Conservation (phyloP, 2,888 invertebrate species). For the Cataglyphis altisquamis region DNA sequence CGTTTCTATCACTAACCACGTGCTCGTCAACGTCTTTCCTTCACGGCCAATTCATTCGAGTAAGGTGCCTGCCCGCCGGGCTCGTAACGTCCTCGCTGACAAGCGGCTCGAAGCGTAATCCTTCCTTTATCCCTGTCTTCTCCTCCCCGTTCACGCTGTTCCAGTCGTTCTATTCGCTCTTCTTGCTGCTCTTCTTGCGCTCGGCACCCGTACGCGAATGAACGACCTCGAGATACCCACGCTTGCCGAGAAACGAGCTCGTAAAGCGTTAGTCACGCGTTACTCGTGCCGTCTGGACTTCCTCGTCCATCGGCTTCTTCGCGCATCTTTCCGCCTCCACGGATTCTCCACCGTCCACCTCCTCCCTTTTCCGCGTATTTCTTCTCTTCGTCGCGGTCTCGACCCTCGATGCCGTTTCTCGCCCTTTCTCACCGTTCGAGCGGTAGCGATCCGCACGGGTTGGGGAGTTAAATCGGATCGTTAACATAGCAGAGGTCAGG, state of each 20-base stretch:
- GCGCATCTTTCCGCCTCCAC: constrained; percentile 52
- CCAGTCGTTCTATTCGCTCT: constrained; percentile 46
- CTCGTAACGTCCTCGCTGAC: constrained; percentile 41
- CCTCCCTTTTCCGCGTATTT: constrained; percentile 66
- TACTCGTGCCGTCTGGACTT: constrained; percentile 62
- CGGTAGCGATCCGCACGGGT: constrained; percentile 65
- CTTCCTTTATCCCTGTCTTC: background rate
- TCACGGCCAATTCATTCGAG: constrained; percentile 29
- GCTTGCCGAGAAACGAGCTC: constrained; percentile 71
- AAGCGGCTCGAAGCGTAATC: constrained; percentile 39
- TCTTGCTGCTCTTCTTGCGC: constrained; percentile 42
- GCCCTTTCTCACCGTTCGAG: constrained; percentile 61
- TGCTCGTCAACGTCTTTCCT: constrained; percentile 48
- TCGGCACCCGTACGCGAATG: constrained; percentile 41
- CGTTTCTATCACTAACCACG: constrained; percentile 68
- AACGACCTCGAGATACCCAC: constrained; percentile 37
- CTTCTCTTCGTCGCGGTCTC: constrained; percentile 64
- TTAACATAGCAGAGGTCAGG: constrained; percentile 80
- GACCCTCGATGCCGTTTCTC: constrained; percentile 41
- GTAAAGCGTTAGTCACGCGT: constrained; percentile 79
- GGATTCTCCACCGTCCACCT: constrained; percentile 27
- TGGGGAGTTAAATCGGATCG: constrained; percentile 69
- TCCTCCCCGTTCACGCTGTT: constrained; percentile 9
- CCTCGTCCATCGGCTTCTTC: constrained; percentile 76
- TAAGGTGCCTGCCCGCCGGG: constrained; percentile 29